phyloP scores from a whole-genome alignment of 2,113 vertebrate species.

The Proterorhinus semilunaris region DNA sequence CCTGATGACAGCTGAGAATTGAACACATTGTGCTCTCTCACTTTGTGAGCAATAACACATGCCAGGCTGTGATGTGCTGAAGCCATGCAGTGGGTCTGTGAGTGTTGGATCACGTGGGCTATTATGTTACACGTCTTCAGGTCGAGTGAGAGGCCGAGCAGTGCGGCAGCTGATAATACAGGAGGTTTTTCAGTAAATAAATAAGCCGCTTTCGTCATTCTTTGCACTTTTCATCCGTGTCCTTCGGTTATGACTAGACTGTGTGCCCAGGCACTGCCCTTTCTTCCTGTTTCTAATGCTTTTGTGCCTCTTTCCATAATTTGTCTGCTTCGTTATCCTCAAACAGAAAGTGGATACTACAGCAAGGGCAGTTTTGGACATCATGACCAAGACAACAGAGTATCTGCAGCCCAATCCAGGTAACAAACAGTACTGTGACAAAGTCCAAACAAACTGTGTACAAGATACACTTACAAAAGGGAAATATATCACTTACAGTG shows the following conservation, averaged over 20 bases:
- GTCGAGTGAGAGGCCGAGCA: slow-evolving; percentile 7
- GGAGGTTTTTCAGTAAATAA: neutral
- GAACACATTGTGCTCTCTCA: slow-evolving; percentile 5
- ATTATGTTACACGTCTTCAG: neutral
- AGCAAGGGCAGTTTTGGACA: slow-evolving; percentile 92
- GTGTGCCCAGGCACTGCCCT: neutral
- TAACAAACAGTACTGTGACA: slow-evolving; percentile 43
- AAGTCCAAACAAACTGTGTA: neutral
- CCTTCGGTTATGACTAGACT: neutral
- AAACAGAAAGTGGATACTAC: slow-evolving; percentile 92
- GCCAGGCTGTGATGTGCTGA: neutral
- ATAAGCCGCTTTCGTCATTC: neutral
- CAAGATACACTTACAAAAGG: too few species aligned
- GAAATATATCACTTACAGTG: too few species aligned
- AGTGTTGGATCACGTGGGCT: neutral
- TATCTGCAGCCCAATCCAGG: slow-evolving; percentile 99
- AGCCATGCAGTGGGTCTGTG: neutral
- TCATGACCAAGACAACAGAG: slow-evolving; percentile 97
- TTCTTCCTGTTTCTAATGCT: neutral
- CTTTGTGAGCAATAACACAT: neutral
- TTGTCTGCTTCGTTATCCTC: slow-evolving; percentile 28
- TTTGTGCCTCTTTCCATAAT: neutral
- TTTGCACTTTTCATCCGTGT: neutral
- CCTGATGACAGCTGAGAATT: neutral
- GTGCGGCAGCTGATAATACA: neutral